phyloP scores from a whole-genome alignment of 1,140 invertebrate genomes.

The Bombyx mori region ASM3026992v2 NC_085112.1:6084501-6085000 shows the following conservation, averaged over 20 bases:
- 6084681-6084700: background rate
- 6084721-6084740: conserved; percentile 28
- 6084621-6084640: background rate
- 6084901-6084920: background rate
- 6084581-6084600: background rate
- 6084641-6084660: background rate
- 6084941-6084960: no score
- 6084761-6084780: conserved; percentile 60
- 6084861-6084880: conserved; percentile 32
- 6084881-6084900: conserved; percentile 10
- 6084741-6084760: conserved; percentile 57
- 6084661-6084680: background rate
- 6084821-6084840: conserved; percentile 27
- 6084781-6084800: conserved; percentile 60
- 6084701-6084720: conserved; percentile 26
- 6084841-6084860: conserved; percentile 34
- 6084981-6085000: no score
- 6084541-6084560: background rate
- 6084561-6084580: background rate
- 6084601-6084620: no score
- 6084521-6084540: conserved; percentile 31
- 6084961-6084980: no score
- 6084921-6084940: no score
- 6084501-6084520: conserved; percentile 22
- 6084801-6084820: conserved; percentile 25